Conservation (phyloP, 2,113 vertebrate species). For the Nyctibius bracteatus region DNA sequence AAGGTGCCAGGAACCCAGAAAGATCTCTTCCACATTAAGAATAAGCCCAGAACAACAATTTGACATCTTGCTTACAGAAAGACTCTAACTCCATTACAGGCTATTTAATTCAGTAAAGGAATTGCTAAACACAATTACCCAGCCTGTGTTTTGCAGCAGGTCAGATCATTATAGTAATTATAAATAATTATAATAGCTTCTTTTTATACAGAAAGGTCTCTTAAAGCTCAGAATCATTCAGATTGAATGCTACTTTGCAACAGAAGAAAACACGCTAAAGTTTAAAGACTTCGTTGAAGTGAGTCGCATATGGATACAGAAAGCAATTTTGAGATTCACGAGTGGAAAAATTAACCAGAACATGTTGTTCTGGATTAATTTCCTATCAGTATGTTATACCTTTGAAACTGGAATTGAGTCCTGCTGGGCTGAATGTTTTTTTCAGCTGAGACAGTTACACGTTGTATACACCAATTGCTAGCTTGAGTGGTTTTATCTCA, state of each 20-base stretch:
- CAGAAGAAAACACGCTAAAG: background rate
- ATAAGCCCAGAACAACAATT: background rate
- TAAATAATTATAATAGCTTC: background rate
- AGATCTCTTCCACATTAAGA: background rate
- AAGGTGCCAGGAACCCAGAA: background rate
- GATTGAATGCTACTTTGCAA: background rate
- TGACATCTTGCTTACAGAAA: background rate
- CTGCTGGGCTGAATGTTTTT: background rate
- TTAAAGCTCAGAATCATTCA: background rate
- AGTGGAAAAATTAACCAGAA: background rate
- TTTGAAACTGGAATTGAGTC: background rate
- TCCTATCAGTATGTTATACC: background rate
- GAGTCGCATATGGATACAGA: background rate
- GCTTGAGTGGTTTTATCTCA: background rate
- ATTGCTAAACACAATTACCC: background rate
- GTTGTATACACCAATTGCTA: accelerated
- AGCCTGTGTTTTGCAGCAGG: background rate
- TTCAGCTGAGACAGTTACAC: background rate
- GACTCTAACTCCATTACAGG: background rate
- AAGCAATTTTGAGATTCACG: background rate
- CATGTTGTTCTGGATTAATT: background rate
- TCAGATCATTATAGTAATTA: background rate
- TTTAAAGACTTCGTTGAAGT: background rate
- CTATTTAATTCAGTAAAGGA: background rate
- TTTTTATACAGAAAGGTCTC: background rate